Percentiles rank a stretch among this genome's conserved stretches.
Evolutionary conservation across 2,113 vertebrate species (phyloP).

Genomic region (Tretioscincus oriximinensis): DNA sequence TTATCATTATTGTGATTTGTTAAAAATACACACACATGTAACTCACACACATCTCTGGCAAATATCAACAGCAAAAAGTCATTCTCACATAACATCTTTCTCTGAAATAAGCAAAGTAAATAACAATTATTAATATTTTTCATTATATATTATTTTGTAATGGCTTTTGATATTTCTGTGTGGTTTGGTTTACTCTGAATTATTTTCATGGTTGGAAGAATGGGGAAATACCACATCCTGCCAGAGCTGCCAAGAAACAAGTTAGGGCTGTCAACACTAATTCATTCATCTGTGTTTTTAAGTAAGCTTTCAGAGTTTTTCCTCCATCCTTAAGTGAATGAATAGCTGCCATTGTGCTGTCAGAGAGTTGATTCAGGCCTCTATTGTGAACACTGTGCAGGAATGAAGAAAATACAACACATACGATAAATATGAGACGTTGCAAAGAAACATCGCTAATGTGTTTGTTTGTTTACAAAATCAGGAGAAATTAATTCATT

Average conservation of each 20-base stretch:
- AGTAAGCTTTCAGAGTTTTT: background rate
- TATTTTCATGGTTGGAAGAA: constrained; percentile 24
- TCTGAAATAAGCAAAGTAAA: constrained; percentile 22
- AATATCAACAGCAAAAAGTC: background rate
- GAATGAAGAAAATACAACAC: background rate
- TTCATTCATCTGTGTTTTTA: constrained; percentile 38
- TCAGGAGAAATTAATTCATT: background rate
- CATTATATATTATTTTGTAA: background rate
- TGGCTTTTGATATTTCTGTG: background rate
- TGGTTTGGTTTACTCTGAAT: constrained; percentile 16
- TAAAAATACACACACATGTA: no score
- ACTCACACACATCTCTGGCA: background rate
- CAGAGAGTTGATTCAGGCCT: background rate
- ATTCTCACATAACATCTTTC: constrained; percentile 32
- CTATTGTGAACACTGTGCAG: background rate
- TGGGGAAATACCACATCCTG: background rate
- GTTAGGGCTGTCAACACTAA: constrained; percentile 11
- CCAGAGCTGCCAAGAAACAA: constrained; percentile 22
- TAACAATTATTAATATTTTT: background rate
- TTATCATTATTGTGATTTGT: no score
- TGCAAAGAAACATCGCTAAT: background rate
- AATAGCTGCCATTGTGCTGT: constrained; percentile 13
- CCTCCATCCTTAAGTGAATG: constrained; percentile 2
- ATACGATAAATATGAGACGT: background rate
- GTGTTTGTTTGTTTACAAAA: background rate